Evolutionary conservation across 2,888 invertebrate species (phyloP).

Genomic region (Xylocampa areola): DNA sequence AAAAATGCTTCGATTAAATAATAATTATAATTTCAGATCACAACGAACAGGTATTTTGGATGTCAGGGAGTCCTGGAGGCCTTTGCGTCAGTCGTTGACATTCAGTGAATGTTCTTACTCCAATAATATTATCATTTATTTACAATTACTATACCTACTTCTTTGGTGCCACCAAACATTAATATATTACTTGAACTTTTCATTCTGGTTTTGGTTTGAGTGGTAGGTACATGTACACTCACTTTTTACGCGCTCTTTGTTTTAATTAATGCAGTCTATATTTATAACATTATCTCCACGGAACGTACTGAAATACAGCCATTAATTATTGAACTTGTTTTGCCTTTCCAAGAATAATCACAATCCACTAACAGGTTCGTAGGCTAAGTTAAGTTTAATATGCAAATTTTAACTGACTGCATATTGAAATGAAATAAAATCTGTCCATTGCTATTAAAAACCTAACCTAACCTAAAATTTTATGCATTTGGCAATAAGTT

Average conservation of each 20-base stretch:
- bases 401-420: slow-evolving; percentile 22
- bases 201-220: slow-evolving; percentile 18
- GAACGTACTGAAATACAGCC: slow-evolving; percentile 12
- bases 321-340: slow-evolving; percentile 2
- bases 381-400: slow-evolving; percentile 9
- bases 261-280: slow-evolving; percentile 18
- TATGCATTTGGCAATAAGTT: slow-evolving; percentile 35
- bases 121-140: slow-evolving; percentile 25
- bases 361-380: background rate
- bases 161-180: slow-evolving; percentile 16
- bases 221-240: slow-evolving; percentile 14
- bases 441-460: slow-evolving; percentile 22
- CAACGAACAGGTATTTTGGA: slow-evolving; percentile 21
- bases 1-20: too few relatives aligned
- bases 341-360: slow-evolving; percentile 1
- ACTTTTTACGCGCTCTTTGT: slow-evolving; percentile 14
- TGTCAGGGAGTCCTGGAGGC: background rate
- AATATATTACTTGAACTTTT: slow-evolving; percentile 35
- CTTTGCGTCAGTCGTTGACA: slow-evolving; percentile 27
- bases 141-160: slow-evolving; percentile 36
- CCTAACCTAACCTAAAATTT: slow-evolving; percentile 8
- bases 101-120: slow-evolving; percentile 29
- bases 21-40: too few relatives aligned
- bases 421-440: slow-evolving; percentile 14
- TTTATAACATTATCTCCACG: too few relatives aligned